Conservation (phyloP, 1,140 invertebrate species). For the Berghia stephanieae region DNA sequence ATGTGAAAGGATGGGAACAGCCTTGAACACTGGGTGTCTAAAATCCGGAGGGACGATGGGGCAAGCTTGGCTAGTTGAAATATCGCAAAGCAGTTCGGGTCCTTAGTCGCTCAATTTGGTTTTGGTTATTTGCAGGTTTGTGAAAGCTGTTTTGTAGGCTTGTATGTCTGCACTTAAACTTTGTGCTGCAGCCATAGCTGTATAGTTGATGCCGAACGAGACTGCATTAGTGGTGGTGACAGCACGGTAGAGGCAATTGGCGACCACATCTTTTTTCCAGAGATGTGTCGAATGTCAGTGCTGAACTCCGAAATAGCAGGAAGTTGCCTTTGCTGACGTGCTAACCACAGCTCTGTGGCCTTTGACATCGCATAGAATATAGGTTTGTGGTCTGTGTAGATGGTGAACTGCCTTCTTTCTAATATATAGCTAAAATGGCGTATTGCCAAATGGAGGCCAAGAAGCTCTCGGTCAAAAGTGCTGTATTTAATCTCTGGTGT, state of each 20-base stretch:
- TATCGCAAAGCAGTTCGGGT: no score
- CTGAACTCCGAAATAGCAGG: not conserved
- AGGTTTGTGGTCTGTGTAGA: not conserved
- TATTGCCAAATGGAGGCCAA: not conserved
- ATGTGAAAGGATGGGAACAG: no score
- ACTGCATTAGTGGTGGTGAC: not conserved
- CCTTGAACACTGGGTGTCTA: no score
- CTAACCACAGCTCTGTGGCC: not conserved
- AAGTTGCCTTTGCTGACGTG: not conserved
- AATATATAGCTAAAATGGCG: not conserved
- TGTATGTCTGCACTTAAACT: no score
- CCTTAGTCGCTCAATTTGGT: no score
- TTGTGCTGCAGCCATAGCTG: not conserved
- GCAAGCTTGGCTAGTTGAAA: no score
- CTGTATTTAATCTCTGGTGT: no score
- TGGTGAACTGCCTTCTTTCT: not conserved
- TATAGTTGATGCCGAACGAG: not conserved
- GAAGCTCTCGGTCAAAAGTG: not conserved
- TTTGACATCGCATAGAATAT: not conserved
- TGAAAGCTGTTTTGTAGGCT: no score
- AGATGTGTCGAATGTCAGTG: not conserved
- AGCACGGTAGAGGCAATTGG: not conserved
- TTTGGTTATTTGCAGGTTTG: no score
- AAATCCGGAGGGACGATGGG: no score
- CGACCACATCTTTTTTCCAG: not conserved